A percentile compares a stretch with the other conserved stretches of the same genome.
Evolutionary conservation across 1,140 invertebrate species (phyloP).

Genomic region (Drosophila simulans): DNA sequence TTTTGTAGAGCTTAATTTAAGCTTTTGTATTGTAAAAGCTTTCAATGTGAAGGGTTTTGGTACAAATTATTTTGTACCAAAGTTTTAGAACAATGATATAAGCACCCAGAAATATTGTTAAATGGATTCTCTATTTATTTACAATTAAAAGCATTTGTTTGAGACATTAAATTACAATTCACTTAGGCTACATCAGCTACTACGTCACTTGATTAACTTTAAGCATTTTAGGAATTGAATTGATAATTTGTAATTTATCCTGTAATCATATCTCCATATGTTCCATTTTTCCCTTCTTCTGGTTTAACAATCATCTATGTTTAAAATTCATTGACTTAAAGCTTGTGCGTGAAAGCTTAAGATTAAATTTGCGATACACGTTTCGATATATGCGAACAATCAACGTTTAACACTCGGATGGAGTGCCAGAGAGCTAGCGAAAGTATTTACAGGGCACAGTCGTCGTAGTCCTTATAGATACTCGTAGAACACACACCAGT

Average conservation of each 20-base stretch:
- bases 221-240: constrained; percentile 73
- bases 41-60: not conserved
- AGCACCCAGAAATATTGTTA: too few relatives aligned
- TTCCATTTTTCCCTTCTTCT: not conserved
- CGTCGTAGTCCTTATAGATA: constrained; percentile 88
- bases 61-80: not conserved
- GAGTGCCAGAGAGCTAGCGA: constrained; percentile 30
- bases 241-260: constrained; percentile 50
- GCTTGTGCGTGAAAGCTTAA: constrained; percentile 62
- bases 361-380: constrained; percentile 44
- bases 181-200: constrained; percentile 60
- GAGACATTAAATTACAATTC: constrained; percentile 70
- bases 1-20: not conserved
- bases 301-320: constrained; percentile 46
- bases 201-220: constrained; percentile 56
- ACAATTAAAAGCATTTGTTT: constrained; percentile 80
- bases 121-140: constrained; percentile 65
- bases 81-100: not conserved
- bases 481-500: constrained; percentile 95
- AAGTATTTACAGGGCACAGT: constrained; percentile 45
- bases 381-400: constrained; percentile 64
- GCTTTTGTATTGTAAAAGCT: constrained; percentile 14
- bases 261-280: not conserved
- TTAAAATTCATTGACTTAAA: constrained; percentile 76
- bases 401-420: constrained; percentile 58